A percentile compares a stretch with the other conserved stretches of the same genome.
Evolutionary conservation across 2,888 invertebrate genomes (phyloP).

Genomic region (Tipula helvola): DNA sequence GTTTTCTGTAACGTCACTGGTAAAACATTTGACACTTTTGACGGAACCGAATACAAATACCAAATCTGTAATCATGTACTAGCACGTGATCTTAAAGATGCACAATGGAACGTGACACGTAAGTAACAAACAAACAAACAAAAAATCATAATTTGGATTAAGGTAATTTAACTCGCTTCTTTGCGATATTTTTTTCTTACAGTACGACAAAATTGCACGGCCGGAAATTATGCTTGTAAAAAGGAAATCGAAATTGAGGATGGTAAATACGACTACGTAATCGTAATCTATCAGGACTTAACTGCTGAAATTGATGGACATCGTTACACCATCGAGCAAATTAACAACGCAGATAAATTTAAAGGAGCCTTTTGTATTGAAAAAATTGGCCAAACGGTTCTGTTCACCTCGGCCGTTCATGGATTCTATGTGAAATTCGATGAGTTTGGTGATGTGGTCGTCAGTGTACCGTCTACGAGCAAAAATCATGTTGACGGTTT

Average conservation of each 20-base stretch:
- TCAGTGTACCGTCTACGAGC: constrained; percentile 53
- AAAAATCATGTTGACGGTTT: constrained; percentile 58
- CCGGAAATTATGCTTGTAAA: constrained; percentile 40
- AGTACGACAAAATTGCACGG: constrained; percentile 54
- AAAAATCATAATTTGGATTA: not conserved
- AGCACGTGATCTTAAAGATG: constrained; percentile 51
- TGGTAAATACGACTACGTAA: constrained; percentile 41
- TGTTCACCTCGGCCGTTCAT: constrained; percentile 54
- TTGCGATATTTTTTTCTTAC: constrained; percentile 20
- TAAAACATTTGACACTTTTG: constrained; percentile 66
- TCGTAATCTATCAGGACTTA: constrained; percentile 41
- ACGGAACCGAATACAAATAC: constrained; percentile 65
- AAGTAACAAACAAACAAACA: constrained; percentile 25
- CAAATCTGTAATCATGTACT: constrained; percentile 74
- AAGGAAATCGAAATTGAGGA: constrained; percentile 49
- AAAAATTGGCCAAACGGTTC: constrained; percentile 52
- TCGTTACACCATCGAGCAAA: constrained; percentile 32
- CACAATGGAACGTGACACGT: constrained; percentile 61
- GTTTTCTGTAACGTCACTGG: constrained; percentile 52
- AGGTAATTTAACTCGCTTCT: no score
- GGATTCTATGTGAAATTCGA: constrained; percentile 65
- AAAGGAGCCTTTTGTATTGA: constrained; percentile 49
- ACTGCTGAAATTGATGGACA: constrained; percentile 56
- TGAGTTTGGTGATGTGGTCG: constrained; percentile 51
- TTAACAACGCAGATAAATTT: constrained; percentile 29